Evolutionary conservation across 2,888 invertebrate species (phyloP).

Genomic region (Hybos culiciformis): DNA sequence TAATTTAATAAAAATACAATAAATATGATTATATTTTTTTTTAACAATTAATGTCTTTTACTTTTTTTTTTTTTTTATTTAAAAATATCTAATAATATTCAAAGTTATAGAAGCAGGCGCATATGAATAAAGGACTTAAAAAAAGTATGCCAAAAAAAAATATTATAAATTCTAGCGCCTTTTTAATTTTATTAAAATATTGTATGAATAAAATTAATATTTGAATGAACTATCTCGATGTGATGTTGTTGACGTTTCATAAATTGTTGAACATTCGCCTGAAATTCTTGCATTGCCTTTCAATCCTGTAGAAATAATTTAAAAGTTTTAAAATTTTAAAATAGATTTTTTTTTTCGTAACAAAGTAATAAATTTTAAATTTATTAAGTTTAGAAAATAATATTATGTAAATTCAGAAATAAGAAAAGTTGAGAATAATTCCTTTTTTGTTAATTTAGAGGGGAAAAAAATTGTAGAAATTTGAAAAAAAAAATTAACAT

Average conservation of each 20-base stretch:
- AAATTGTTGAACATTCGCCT: constrained; percentile 2
- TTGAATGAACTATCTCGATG: constrained; percentile 1
- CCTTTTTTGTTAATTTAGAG: too few relatives aligned
- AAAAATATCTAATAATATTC: not conserved
- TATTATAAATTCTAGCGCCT: not conserved
- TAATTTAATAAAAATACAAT: not conserved
- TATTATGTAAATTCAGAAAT: too few relatives aligned
- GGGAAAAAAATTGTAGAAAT: too few relatives aligned
- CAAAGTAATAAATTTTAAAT: too few relatives aligned
- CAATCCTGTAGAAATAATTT: not conserved
- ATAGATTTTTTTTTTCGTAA: too few relatives aligned
- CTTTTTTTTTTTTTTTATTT: not conserved
- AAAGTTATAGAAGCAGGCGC: too few relatives aligned
- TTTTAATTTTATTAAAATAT: not conserved
- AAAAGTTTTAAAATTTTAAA: not conserved
- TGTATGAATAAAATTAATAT: not conserved
- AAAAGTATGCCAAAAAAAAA: not conserved
- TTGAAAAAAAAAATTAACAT: too few relatives aligned
- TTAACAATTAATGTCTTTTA: not conserved
- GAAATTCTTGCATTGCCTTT: not conserved
- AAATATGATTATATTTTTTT: not conserved
- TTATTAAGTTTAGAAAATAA: too few relatives aligned
- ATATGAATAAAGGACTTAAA: not conserved
- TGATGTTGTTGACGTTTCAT: not conserved
- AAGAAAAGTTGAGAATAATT: too few relatives aligned